Percentiles rank a stretch among this genome's conserved stretches.
Evolutionary conservation across 2,888 invertebrate genomes (phyloP).

Genomic region (Apodemia zela): DNA sequence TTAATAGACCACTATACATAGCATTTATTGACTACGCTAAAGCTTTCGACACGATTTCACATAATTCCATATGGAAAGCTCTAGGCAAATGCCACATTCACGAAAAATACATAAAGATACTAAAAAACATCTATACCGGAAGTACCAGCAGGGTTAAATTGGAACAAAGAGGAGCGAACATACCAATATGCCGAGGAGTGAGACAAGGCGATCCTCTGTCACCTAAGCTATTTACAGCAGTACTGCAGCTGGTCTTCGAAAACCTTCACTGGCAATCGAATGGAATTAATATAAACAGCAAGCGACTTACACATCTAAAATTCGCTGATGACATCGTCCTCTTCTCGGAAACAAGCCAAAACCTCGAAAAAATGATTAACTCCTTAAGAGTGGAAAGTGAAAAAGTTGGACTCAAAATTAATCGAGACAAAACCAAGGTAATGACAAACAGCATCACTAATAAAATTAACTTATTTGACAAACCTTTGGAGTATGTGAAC

Average conservation of each 20-base stretch:
- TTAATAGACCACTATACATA: constrained; percentile 1
- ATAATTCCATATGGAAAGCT: not conserved
- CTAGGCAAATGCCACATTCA: not conserved
- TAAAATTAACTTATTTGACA: constrained; percentile 9
- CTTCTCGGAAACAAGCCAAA: constrained; percentile 22
- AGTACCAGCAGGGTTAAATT: not conserved
- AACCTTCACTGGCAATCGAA: not conserved
- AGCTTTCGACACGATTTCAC: not conserved
- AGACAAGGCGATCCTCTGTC: constrained; percentile 12
- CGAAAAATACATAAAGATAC: not conserved
- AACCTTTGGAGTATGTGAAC: constrained; percentile 18
- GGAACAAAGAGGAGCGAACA: not conserved
- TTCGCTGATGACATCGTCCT: constrained; percentile 28
- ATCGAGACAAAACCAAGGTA: constrained; percentile 23
- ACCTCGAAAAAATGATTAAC: constrained; percentile 25
- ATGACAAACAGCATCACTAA: constrained; percentile 19
- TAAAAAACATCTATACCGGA: not conserved
- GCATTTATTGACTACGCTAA: constrained; percentile 7
- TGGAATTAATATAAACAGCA: not conserved
- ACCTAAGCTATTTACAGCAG: constrained; percentile 7
- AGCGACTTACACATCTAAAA: constrained; percentile 23
- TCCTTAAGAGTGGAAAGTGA: constrained; percentile 21
- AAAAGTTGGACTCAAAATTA: constrained; percentile 26
- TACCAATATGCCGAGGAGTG: constrained; percentile 3
- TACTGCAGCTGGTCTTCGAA: not conserved